phyloP scores from a whole-genome alignment of 2,888 invertebrate species.

The Agonopterix arenella region DNA sequence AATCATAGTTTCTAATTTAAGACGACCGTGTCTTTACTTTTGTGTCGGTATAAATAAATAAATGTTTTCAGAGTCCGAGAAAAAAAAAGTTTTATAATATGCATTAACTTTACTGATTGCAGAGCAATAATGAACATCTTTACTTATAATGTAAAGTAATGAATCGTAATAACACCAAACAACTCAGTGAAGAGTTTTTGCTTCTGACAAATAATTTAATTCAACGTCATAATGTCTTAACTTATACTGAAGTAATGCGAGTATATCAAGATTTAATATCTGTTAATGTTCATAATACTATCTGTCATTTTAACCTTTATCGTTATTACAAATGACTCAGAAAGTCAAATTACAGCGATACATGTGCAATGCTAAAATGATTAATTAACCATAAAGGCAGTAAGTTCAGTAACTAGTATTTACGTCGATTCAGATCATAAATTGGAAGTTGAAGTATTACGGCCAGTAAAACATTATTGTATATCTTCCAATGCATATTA shows the following conservation, averaged over 20 bases:
- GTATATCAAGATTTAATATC: conserved; percentile 2
- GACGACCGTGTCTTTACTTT: no score
- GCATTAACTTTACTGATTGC: no score
- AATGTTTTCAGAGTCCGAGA: no score
- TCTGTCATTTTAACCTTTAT: conserved; percentile 7
- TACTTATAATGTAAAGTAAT: no score
- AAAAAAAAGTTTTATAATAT: no score
- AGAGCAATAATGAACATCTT: no score
- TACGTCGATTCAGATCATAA: conserved; percentile 5
- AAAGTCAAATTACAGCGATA: not conserved
- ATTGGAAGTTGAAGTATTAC: conserved; percentile 6
- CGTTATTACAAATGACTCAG: conserved; percentile 1
- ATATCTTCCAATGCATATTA: conserved; percentile 5
- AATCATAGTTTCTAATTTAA: no score
- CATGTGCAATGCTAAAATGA: conserved; percentile 1
- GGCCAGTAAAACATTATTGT: conserved; percentile 6
- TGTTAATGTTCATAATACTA: conserved; percentile 3
- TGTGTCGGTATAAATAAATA: no score
- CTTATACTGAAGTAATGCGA: not conserved
- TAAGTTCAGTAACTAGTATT: conserved; percentile 4
- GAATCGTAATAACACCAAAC: not conserved
- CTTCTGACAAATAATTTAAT: no score
- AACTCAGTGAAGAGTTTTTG: not conserved
- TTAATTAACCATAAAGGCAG: conserved; percentile 1
- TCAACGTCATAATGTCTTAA: no score